phyloP scores from a whole-genome alignment of 2,797 vertebrate species.

The Pangasius mekongensis region DNA sequence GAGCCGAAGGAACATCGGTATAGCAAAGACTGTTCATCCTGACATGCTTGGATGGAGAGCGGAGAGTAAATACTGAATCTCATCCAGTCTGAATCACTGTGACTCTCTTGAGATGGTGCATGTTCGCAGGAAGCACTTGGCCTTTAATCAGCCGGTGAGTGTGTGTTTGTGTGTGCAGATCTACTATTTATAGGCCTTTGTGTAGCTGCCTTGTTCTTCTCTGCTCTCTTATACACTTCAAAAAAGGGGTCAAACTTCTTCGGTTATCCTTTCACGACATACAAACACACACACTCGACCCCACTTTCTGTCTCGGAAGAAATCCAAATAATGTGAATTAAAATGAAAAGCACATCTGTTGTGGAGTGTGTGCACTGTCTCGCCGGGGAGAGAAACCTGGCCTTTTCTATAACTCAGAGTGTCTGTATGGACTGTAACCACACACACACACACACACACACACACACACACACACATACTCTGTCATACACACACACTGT shows the following conservation, averaged over 20 bases:
- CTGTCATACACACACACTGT: neutral
- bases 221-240: slow-evolving; percentile 6
- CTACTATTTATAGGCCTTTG: slow-evolving; percentile 20
- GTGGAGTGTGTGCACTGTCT: neutral
- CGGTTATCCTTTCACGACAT: neutral
- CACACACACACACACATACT: neutral
- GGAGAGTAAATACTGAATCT: slow-evolving; percentile 26
- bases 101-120: slow-evolving; percentile 1
- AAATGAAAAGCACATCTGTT: slow-evolving; percentile 17
- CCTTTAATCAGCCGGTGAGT: neutral
- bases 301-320: neutral
- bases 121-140: neutral
- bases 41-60: neutral
- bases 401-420: slow-evolving; percentile 1
- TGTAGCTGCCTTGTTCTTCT: slow-evolving; percentile 10
- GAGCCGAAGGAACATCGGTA: neutral
- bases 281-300: slow-evolving; percentile 23
- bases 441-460: neutral
- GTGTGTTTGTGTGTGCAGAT: neutral
- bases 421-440: neutral
- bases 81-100: neutral
- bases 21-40: neutral
- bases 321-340: slow-evolving; percentile 23
- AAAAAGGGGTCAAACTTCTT: slow-evolving; percentile 33
- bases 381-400: neutral